A percentile compares a stretch with the other conserved stretches of the same genome.
These are phyloP conservation scores for Microctonus brassicae DNA, from an alignment of 2,888 invertebrate genomes.

Conservation along the genomic window DNA sequence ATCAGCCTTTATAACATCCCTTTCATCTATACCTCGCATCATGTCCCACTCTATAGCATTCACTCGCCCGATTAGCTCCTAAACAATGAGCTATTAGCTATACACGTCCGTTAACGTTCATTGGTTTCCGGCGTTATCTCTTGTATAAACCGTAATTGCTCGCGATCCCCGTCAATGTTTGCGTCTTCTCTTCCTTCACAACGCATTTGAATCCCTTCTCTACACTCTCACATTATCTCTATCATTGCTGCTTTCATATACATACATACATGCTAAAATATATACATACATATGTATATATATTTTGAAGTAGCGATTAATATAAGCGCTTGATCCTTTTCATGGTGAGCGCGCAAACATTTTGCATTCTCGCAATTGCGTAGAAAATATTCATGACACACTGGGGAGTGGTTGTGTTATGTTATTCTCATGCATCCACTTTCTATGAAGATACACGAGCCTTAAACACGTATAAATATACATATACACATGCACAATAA, in stretches of 20 bases:
- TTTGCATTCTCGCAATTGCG: no score
- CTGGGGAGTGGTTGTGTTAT: no score
- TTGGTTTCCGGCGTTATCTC: conserved; percentile 34
- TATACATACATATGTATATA: neutral
- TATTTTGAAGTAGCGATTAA: neutral
- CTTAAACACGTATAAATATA: neutral
- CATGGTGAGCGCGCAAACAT: neutral
- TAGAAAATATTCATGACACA: no score
- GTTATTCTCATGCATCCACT: neutral
- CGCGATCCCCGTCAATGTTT: conserved; percentile 5
- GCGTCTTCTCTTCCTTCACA: neutral
- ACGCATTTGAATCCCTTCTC: neutral
- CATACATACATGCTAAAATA: no score
- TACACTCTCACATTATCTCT: no score
- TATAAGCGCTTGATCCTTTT: neutral
- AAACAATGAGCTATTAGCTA: conserved; percentile 43
- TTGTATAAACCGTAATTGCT: conserved; percentile 8
- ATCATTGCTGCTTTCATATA: neutral
- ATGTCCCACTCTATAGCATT: neutral
- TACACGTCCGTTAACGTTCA: conserved; percentile 30
- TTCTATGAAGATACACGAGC: neutral
- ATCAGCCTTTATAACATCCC: conserved; percentile 36
- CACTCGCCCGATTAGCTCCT: conserved; percentile 40
- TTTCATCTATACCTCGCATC: neutral
- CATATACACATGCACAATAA: neutral